Base-by-base conservation (phyloP, 2,888 invertebrate species). In the Dorcus hopei region DNA sequence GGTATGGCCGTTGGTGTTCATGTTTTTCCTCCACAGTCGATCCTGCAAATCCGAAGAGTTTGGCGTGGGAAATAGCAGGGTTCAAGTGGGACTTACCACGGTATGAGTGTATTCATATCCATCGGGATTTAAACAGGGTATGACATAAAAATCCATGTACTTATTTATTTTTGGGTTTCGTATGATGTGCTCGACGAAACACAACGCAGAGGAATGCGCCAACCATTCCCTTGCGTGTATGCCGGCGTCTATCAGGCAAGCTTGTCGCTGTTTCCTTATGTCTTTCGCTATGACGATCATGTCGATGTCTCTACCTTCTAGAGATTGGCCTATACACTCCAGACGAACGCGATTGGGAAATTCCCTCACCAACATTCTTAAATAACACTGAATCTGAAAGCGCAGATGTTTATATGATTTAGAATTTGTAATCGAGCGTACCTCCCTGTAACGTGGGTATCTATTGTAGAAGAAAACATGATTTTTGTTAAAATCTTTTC, bases 161-260 rank as follows among this genome's bases (percentile, higher is more conserved):
- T 61, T 58, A 8, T 67, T 57, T 14, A 67, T 33, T 9, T 40
- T 33, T 11, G 48, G 58, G 38, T 63, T 52, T 7, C 47, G 41
- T 1, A 69, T 19, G 6, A 69, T 16, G 39, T 63, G 57, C 38
- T 68, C 61, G 14, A 69, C 65, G 41, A 68, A 59, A 45, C 65
- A 69, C 38, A 70, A 52, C n/a, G 62, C 62, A 4, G 69, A 62
- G 3, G 68, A 61, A 19, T 62, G 60, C 3, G 65, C 49, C 16
- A 70, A 14, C 70, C 70, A 70, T 57, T 70, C 70, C 9, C 69
- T 62, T 2, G 67, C 70, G 48, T 70, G 70, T 7, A 68, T 68
- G 11, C 63, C 68, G 14, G 62, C 67, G 47, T 70, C 69, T 3
- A 70, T 62, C 48, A 70, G 61, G 1, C 57, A 59, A 6, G 52